Base-by-base conservation (phyloP, 2,888 invertebrate species). In the Icerya purchasi region DNA sequence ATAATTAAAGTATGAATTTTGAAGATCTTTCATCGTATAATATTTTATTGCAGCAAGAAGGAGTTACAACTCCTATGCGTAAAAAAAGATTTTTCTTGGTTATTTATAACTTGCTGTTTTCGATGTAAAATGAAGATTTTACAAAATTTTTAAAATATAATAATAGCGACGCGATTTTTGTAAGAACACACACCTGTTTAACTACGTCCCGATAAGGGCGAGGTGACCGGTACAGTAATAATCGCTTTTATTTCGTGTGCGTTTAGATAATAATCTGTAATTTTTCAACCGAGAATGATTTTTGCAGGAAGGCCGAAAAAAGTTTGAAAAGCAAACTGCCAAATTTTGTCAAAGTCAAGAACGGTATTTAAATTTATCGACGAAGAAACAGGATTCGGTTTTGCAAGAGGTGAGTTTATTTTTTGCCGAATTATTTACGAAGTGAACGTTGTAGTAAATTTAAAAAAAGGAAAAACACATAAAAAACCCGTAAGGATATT, bases 291-390 rank as follows among this genome's bases (percentile, higher is more conserved):
- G n/a, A n/a, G n/a, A n/a, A n/a, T n/a, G n/a, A n/a, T n/a, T n/a
- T n/a, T 73, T 74, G 14, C 74, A 86, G 84, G 87, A 88, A 67
- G 88, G 88, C 61, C 94, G 93, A 74, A 94, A 96, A 76, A 92
- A 92, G 73, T 97, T 94, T 75, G 94, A 96, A 70, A 96, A 96
- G 73, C 92, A 96, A 74, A 96, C 96, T 2, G 83, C 87, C 65
- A 96, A 96, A 73, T 97, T 94, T 75, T 96, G 93, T 73, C 88
- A 91, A 74, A 90, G 88, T 66, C 88, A 96, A 73, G 97, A 97
- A 75, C 81, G 92, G 65, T 92, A 94, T 71, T 78, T 96, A 62
- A 90, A 89, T 73, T 78, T 93, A 67, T 91, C 91, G 58, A 85
- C 89, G 58, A 90, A 89, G 76, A 91, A 92, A 70, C 87, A 86